phyloP scores from a whole-genome alignment of 2,113 vertebrate genomes.

The Lagopus leucura region DNA sequence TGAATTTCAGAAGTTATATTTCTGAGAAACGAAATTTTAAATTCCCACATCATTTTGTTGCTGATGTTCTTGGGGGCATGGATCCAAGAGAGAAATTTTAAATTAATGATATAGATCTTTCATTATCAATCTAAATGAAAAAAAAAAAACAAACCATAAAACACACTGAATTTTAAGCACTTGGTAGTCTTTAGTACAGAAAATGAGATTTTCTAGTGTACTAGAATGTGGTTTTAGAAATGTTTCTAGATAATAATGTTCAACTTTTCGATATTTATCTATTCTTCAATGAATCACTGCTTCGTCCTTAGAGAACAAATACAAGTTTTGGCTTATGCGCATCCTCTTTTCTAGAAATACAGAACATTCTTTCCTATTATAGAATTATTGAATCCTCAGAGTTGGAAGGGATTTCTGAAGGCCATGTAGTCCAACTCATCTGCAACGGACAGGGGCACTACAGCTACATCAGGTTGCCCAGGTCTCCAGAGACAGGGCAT shows the following conservation, averaged over 20 bases:
- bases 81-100: neutral
- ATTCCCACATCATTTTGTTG: neutral
- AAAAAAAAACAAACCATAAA: neutral
- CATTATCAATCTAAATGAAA: neutral
- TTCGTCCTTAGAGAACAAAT: neutral
- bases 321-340: neutral
- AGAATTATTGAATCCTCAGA: too few relatives aligned
- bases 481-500: too few relatives aligned
- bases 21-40: neutral
- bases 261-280: neutral
- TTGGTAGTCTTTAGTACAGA: neutral
- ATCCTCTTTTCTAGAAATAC: neutral
- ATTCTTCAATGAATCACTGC: neutral
- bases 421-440: too few relatives aligned
- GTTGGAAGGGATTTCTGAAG: too few relatives aligned
- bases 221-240: neutral
- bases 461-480: too few relatives aligned
- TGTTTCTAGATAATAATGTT: neutral
- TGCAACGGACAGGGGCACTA: too few relatives aligned
- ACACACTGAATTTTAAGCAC: neutral
- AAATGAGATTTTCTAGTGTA: neutral
- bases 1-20: conserved; percentile 5
- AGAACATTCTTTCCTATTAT: neutral
- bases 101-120: neutral
- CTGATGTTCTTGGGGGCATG: neutral